phyloP scores from a whole-genome alignment of 2,797 vertebrate species.

The Acropternis orthonyx region DNA sequence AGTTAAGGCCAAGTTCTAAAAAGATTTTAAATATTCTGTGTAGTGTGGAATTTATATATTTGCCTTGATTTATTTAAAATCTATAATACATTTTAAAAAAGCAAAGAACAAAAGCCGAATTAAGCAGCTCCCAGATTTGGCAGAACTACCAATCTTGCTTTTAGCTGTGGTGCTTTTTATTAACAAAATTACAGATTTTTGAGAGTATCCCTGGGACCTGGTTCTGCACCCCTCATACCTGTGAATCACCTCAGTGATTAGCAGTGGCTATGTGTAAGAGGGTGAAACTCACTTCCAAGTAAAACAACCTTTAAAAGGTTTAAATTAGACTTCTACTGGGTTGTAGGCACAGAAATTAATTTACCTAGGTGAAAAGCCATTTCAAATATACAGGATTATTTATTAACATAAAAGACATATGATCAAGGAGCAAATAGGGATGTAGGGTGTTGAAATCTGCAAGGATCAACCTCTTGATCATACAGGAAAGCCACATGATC shows the following conservation, averaged over 20 bases:
- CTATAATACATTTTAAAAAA: neutral
- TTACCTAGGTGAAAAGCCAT: neutral
- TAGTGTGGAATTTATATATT: constrained; percentile 22
- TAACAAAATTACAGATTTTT: neutral
- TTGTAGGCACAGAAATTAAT: neutral
- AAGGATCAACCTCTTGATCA: neutral
- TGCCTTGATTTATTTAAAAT: constrained; percentile 61
- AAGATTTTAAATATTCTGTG: constrained; percentile 40
- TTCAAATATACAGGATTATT: neutral
- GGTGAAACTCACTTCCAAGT: neutral
- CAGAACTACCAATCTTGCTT: neutral
- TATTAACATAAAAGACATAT: neutral
- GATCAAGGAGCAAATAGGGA: neutral
- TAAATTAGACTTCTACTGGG: neutral
- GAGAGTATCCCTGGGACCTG: neutral
- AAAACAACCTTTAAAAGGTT: neutral
- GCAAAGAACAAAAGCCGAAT: constrained; percentile 35
- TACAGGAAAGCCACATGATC: neutral
- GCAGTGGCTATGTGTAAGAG: neutral
- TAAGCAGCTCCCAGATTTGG: neutral
- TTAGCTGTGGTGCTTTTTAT: neutral
- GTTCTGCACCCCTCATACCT: neutral
- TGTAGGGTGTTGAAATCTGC: neutral
- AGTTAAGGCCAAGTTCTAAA: constrained; percentile 37
- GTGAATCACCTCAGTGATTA: neutral